Conservation (phyloP, 2,888 invertebrate genomes). For the Malachius bipustulatus region DNA sequence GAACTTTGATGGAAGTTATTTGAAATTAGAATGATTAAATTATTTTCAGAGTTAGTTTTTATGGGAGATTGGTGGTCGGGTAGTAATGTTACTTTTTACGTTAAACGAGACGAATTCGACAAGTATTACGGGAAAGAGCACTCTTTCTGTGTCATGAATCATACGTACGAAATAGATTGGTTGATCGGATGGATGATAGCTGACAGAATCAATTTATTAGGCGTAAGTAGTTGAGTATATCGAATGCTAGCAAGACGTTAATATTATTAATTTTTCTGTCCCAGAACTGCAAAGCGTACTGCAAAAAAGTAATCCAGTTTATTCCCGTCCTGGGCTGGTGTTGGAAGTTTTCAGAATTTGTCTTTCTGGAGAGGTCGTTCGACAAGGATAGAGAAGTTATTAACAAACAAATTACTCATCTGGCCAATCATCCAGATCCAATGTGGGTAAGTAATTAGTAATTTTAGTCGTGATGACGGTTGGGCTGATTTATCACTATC, state of each 20-base stretch:
- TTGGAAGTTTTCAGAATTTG: slow-evolving; percentile 91
- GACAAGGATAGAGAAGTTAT: slow-evolving; percentile 82
- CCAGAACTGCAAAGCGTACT: slow-evolving; percentile 88
- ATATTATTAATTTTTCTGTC: slow-evolving; percentile 21
- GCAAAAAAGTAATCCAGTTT: slow-evolving; percentile 82
- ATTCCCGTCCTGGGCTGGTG: slow-evolving; percentile 92
- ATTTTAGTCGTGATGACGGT: too few species aligned
- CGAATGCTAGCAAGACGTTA: neutral
- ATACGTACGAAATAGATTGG: slow-evolving; percentile 94
- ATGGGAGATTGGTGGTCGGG: slow-evolving; percentile 91
- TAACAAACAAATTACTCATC: slow-evolving; percentile 62
- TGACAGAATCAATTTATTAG: slow-evolving; percentile 67
- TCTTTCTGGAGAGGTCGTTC: slow-evolving; percentile 85
- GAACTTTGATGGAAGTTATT: too few species aligned
- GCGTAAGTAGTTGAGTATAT: slow-evolving; percentile 48
- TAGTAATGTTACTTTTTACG: slow-evolving; percentile 57
- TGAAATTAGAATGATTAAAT: too few species aligned
- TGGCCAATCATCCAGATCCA: slow-evolving; percentile 81
- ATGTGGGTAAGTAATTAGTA: slow-evolving; percentile 75
- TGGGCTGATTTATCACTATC: too few species aligned
- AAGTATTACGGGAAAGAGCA: slow-evolving; percentile 80
- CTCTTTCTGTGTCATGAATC: slow-evolving; percentile 85
- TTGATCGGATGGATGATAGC: slow-evolving; percentile 85
- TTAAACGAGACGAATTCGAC: slow-evolving; percentile 65
- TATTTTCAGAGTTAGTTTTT: slow-evolving; percentile 72